A percentile compares a stretch with the other conserved stretches of the same genome.
These are phyloP conservation scores for Plebejus anna DNA, from an alignment of 2,888 invertebrate species.

Conservation along the genomic window DNA sequence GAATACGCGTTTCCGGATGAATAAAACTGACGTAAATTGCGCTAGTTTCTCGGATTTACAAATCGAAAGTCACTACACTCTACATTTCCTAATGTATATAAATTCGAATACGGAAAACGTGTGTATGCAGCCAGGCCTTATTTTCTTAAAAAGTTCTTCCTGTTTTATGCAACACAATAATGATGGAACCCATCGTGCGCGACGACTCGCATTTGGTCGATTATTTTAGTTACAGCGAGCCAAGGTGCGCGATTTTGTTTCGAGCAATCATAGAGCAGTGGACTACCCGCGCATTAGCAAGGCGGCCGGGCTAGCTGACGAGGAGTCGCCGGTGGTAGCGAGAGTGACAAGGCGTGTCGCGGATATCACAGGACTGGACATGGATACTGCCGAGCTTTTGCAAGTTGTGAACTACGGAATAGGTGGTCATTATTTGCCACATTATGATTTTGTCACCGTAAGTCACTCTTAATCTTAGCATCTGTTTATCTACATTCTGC, in stretches of 20 bases:
- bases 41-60: too few relatives aligned
- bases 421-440: constrained; percentile 34
- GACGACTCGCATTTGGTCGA: neutral
- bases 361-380: constrained; percentile 95
- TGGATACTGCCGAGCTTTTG: constrained; percentile 78
- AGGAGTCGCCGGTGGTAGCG: constrained; percentile 83
- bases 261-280: neutral
- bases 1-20: too few relatives aligned
- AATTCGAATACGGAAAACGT: too few relatives aligned
- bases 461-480: neutral
- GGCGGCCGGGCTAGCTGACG: constrained; percentile 29
- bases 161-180: too few relatives aligned
- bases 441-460: constrained; percentile 32
- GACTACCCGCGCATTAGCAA: constrained; percentile 32
- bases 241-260: neutral
- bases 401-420: constrained; percentile 36
- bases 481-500: too few relatives aligned
- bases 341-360: constrained; percentile 95
- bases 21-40: too few relatives aligned
- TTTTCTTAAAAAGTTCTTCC: too few relatives aligned
- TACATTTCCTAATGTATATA: too few relatives aligned
- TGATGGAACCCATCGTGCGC: too few relatives aligned
- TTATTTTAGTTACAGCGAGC: constrained; percentile 20
- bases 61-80: too few relatives aligned
- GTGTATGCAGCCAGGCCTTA: too few relatives aligned